Evolutionary conservation across 2,888 invertebrate species (phyloP).

Genomic region (Noctua fimbriata): DNA sequence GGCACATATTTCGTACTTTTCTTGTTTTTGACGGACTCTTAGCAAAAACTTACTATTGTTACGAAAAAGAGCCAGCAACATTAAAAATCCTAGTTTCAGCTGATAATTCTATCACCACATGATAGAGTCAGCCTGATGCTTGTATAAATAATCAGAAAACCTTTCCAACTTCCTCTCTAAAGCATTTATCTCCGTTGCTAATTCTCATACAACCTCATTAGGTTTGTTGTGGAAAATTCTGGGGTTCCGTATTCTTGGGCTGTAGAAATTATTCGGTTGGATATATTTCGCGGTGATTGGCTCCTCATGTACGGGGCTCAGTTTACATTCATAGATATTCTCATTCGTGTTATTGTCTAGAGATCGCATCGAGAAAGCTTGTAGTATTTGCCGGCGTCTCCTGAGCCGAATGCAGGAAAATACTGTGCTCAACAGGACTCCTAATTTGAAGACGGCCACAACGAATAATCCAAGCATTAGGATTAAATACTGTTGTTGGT

Average conservation of each 20-base stretch:
- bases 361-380: conserved; percentile 82
- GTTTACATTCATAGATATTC: conserved; percentile 84
- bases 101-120: conserved; percentile 86
- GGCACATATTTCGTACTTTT: conserved; percentile 68
- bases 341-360: conserved; percentile 83
- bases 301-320: conserved; percentile 77
- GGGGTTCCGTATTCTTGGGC: conserved; percentile 86
- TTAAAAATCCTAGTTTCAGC: conserved; percentile 26
- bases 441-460: conserved; percentile 93
- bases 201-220: conserved; percentile 89
- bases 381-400: conserved; percentile 86
- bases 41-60: conserved; percentile 31
- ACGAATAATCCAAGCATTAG: conserved; percentile 92
- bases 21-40: conserved; percentile 36
- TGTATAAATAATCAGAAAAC: conserved; percentile 88
- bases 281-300: conserved; percentile 86
- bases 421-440: conserved; percentile 92
- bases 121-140: conserved; percentile 91
- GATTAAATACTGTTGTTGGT: conserved; percentile 93
- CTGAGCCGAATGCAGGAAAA: conserved; percentile 92
- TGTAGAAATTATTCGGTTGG: conserved; percentile 88
- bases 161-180: conserved; percentile 88
- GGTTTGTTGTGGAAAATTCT: conserved; percentile 86
- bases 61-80: conserved; percentile 38
- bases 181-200: conserved; percentile 90